Base-by-base conservation (phyloP, 2,113 vertebrate genomes). In the human region DNA sequence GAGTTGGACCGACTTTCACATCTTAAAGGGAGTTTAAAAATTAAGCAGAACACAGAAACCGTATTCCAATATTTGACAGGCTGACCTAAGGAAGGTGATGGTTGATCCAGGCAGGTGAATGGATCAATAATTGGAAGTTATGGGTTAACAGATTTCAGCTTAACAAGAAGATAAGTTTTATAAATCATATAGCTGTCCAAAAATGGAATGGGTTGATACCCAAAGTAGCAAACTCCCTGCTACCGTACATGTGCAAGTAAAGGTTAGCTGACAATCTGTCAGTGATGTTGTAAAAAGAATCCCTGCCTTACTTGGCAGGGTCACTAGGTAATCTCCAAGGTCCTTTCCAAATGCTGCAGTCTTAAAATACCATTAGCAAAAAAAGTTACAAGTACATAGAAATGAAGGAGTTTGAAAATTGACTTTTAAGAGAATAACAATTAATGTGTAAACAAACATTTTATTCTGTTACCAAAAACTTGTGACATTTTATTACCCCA, bases 201-300 rank as follows among this genome's bases (percentile, higher is more conserved):
- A 25, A 48, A 76, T 0, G 12, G 68, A 6, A 72, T 48, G 59
- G 59, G 61, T 13, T 55, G 50, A 43, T 50, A 43, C 4, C 50
- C 73, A 64, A 43, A 89, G 40, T 18, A 43, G 89, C 12, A 40
- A n/a, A 81, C 50, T 57, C 16, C 61, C 43, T 32, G 32, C 61
- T 59, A 22, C 0, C 14, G 72, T 90, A 92, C 35, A 17, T 4
- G 30, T 48, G 30, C 16, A 55, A 61, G 38, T 14, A 90, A 97
- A 94, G 92, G 92, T 95, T 75, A 96, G 87, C 94, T 96, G 97
- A 96, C 82, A 96, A 80, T 55, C 70, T 93, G 90, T 90, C 94
- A 96, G 38, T 4, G 16, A 48, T 25, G 16, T 10, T 43, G 55
- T 43, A 1, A 8, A 70, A 92, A 91, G 94, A 76, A 84, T 70